These are phyloP conservation scores for Syrmaticus mikado DNA, from an alignment of 2,113 vertebrate species.

Conservation along the genomic window DNA sequence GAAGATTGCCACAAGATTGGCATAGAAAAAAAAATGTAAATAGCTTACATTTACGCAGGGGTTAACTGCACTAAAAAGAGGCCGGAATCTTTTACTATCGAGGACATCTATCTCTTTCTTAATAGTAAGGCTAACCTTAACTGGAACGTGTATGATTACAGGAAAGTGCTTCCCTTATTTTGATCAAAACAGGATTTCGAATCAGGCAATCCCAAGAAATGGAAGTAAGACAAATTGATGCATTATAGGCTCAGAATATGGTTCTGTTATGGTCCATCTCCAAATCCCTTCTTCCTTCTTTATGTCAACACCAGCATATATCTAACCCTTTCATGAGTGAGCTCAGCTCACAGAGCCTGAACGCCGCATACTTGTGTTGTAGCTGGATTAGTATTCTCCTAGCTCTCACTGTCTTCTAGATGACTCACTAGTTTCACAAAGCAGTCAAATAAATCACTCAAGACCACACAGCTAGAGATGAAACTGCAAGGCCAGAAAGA, in stretches of 20 bases:
- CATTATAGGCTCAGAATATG: not conserved
- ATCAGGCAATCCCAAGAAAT: not conserved
- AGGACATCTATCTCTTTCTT: fast-evolving
- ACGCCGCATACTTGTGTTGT: fast-evolving
- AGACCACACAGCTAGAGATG: not conserved
- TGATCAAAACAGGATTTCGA: not conserved
- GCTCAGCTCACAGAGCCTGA: not conserved
- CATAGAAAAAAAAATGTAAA: not conserved
- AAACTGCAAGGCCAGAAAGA: not conserved
- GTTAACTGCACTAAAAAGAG: not conserved
- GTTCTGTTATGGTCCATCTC: not conserved
- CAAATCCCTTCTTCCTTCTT: not conserved
- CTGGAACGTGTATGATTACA: not conserved
- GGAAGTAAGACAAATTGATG: not conserved
- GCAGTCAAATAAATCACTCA: not conserved
- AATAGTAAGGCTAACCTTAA: not conserved
- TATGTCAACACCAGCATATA: not conserved
- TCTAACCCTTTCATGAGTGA: not conserved
- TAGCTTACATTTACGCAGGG: not conserved
- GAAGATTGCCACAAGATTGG: not conserved
- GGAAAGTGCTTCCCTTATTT: not conserved
- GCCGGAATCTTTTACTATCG: not conserved
- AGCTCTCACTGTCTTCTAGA: not conserved
- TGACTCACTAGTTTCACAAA: not conserved
- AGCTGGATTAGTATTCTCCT: not conserved